Conservation (phyloP, 2,888 invertebrate genomes). For the Apodemia zela region DNA sequence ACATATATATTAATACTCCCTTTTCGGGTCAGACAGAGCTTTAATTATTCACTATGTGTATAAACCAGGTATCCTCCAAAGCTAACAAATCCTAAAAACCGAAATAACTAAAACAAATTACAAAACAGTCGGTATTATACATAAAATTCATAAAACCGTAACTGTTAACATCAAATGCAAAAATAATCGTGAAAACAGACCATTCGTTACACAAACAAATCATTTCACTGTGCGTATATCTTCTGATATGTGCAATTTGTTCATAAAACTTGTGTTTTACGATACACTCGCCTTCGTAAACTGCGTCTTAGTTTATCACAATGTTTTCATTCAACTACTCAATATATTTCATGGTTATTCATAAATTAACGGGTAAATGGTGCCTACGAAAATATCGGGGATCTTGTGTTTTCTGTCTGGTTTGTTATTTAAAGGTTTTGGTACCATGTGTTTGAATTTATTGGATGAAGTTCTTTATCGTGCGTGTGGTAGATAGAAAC, state of each 20-base stretch:
- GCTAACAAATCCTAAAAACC: neutral
- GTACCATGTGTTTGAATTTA: neutral
- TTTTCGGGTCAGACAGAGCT: no score
- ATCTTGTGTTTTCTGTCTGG: conserved; percentile 8
- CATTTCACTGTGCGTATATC: conserved; percentile 40
- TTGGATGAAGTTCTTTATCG: no score
- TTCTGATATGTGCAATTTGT: conserved; percentile 35
- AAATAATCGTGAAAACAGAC: conserved; percentile 36
- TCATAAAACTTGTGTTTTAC: conserved; percentile 46
- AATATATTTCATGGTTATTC: conserved; percentile 50
- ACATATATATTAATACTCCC: no score
- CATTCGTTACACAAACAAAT: conserved; percentile 38
- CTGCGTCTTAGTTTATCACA: conserved; percentile 1
- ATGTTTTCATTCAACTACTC: conserved; percentile 52
- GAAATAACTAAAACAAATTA: no score
- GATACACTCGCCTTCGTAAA: conserved; percentile 23
- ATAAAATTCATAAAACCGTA: conserved; percentile 20
- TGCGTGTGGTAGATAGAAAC: no score
- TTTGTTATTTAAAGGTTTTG: conserved; percentile 21
- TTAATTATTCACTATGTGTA: no score
- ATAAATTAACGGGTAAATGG: conserved; percentile 57
- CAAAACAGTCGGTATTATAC: no score
- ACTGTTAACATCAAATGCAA: conserved; percentile 31
- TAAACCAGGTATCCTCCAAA: no score
- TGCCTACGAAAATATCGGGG: conserved; percentile 44